These are phyloP conservation scores for Subacronicta megacephala DNA, from an alignment of 2,888 invertebrate genomes.

Conservation along the genomic window DNA sequence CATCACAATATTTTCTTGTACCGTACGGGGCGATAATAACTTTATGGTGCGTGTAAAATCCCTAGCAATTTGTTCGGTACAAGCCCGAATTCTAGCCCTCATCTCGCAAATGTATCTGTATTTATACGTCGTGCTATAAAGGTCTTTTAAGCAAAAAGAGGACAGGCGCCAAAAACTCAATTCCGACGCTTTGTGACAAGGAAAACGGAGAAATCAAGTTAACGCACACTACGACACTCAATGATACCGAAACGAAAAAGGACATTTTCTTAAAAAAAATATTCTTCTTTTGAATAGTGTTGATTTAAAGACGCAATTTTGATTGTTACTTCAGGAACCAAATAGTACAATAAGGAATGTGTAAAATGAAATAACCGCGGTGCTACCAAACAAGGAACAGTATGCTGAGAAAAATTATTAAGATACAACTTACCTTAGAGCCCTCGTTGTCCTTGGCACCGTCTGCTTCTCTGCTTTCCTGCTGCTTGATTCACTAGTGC, in stretches of 20 bases:
- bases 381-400: too few relatives aligned
- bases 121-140: constrained; percentile 53
- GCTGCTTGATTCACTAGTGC: too few relatives aligned
- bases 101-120: constrained; percentile 52
- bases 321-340: too few relatives aligned
- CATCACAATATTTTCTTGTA: constrained; percentile 48
- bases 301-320: neutral
- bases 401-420: too few relatives aligned
- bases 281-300: neutral
- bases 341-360: too few relatives aligned
- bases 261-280: neutral
- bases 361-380: too few relatives aligned
- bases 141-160: constrained; percentile 55
- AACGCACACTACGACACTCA: constrained; percentile 54
- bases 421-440: too few relatives aligned
- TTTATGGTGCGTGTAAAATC: constrained; percentile 57
- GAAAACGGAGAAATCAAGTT: constrained; percentile 63
- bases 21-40: constrained; percentile 52
- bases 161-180: constrained; percentile 62
- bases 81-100: constrained; percentile 47
- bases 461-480: too few relatives aligned
- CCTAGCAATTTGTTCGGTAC: constrained; percentile 49
- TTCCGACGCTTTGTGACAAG: constrained; percentile 60
- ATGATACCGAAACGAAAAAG: constrained; percentile 30
- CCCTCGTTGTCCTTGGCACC: too few relatives aligned